These are phyloP conservation scores for Ciconia maguari DNA, from an alignment of 2,113 vertebrate species.

Conservation along the genomic window DNA sequence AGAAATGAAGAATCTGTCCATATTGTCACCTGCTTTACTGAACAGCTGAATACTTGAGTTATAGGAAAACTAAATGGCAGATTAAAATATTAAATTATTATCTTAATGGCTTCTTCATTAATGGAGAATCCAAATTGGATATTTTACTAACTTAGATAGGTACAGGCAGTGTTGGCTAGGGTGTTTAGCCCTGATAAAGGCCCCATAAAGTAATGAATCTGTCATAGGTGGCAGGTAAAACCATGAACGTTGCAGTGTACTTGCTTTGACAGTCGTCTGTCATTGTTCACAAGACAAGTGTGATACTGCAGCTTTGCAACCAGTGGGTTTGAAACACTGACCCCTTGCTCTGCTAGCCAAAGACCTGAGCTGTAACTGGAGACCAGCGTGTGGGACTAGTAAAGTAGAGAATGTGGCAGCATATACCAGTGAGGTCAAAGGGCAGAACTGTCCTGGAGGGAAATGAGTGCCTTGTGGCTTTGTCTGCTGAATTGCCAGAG, in stretches of 20 bases:
- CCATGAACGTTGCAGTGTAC: accelerated
- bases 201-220: neutral
- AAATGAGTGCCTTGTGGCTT: neutral
- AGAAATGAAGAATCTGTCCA: neutral
- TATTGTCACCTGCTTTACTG: neutral
- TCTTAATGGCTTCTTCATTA: neutral
- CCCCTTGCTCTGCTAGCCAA: neutral
- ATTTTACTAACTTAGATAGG: neutral
- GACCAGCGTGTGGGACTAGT: neutral
- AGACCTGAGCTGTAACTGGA: neutral
- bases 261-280: neutral
- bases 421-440: neutral
- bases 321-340: neutral
- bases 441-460: neutral
- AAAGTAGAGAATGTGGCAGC: neutral
- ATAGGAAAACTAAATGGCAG: neutral
- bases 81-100: neutral
- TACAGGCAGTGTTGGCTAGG: neutral
- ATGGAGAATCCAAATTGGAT: neutral
- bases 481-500: neutral
- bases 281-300: accelerated
- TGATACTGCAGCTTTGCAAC: neutral
- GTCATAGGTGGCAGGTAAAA: neutral
- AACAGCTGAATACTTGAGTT: neutral
- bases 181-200: neutral